Evolutionary conservation across 2,797 vertebrate genomes (phyloP).

Genomic region (Hippopotamyrus pictus): DNA sequence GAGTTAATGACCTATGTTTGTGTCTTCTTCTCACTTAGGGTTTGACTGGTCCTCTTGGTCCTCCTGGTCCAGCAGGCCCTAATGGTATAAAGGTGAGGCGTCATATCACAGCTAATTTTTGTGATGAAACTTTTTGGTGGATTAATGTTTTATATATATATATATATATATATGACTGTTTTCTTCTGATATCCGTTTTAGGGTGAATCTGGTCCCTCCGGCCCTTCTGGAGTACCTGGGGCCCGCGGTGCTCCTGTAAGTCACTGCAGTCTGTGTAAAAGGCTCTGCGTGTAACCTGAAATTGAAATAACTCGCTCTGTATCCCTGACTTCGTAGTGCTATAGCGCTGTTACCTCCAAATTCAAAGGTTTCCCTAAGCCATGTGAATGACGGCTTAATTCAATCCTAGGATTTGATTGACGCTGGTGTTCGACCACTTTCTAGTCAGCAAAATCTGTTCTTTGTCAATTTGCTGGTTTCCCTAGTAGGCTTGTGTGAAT

Average conservation of each 20-base stretch:
- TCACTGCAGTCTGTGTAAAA: slow-evolving; percentile 25
- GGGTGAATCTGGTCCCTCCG: slow-evolving; percentile 83
- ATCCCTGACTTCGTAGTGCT: background rate
- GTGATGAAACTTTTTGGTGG: background rate
- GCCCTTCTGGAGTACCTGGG: slow-evolving; percentile 73
- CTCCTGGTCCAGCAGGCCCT: slow-evolving; percentile 83
- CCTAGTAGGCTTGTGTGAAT: background rate
- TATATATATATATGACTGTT: background rate
- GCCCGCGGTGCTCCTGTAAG: slow-evolving; percentile 88
- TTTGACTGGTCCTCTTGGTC: slow-evolving; percentile 90
- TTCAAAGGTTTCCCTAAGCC: background rate
- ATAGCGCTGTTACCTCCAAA: background rate
- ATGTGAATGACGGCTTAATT: background rate
- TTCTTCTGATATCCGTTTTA: slow-evolving; percentile 39
- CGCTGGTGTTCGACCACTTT: background rate
- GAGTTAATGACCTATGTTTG: background rate
- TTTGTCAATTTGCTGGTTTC: background rate
- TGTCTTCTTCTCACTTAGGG: slow-evolving; percentile 60
- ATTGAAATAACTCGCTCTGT: background rate
- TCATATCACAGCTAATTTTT: background rate
- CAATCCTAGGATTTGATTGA: background rate
- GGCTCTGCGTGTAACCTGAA: background rate
- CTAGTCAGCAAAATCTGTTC: background rate
- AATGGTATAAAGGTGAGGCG: slow-evolving; percentile 84
- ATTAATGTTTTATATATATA: background rate